Evolutionary conservation across 2,113 vertebrate species (phyloP).

Genomic region (Uria aalge): DNA sequence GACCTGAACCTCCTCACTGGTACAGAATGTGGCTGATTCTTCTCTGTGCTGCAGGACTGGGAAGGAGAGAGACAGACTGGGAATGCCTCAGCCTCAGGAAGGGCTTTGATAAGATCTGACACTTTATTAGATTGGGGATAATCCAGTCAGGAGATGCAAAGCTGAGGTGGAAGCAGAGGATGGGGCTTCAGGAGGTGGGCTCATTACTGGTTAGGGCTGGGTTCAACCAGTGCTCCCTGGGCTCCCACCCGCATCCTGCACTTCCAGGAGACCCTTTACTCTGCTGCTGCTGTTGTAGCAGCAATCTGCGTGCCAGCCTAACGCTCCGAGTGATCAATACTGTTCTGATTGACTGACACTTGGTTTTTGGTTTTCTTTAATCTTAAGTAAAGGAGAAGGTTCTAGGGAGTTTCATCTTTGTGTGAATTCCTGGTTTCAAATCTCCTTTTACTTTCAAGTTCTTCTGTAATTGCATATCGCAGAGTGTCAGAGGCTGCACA

Average conservation of each 20-base stretch:
- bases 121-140: neutral
- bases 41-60: neutral
- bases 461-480: neutral
- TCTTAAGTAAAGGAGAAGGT: neutral
- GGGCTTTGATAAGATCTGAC: neutral
- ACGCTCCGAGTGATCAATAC: neutral
- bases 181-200: neutral
- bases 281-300: neutral
- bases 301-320: neutral
- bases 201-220: rapidly evolving
- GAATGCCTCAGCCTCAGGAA: neutral
- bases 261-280: neutral
- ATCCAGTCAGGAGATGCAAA: neutral
- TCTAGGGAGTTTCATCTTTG: neutral
- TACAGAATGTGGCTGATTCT: neutral
- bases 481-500: neutral
- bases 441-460: constrained; percentile 44
- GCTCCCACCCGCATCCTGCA: neutral
- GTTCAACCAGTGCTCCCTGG: neutral
- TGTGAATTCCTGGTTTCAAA: neutral
- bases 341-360: neutral
- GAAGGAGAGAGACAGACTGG: neutral
- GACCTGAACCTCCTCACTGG: neutral
- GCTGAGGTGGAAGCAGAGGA: neutral
- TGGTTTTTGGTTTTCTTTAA: neutral